Evolutionary conservation across 2,888 invertebrate genomes (phyloP).

Genomic region (Tiphia femorata): DNA sequence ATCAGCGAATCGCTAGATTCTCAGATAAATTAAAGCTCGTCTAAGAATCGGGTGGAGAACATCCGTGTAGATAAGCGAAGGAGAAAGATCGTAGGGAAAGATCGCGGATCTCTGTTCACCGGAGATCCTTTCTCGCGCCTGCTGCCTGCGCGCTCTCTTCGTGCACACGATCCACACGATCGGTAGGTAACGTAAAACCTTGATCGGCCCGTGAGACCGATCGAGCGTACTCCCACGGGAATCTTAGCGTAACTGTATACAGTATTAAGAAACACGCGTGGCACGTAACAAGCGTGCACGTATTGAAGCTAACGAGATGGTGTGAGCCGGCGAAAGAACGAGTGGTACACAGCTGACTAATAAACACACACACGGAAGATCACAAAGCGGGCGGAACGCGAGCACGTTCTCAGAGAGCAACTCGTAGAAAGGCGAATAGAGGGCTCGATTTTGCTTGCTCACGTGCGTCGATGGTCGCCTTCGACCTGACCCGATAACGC

Average conservation of each 20-base stretch:
- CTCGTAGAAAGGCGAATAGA: conserved; percentile 31
- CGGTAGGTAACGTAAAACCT: conserved; percentile 55
- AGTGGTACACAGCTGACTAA: background rate
- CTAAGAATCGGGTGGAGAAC: too few species aligned
- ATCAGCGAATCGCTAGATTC: too few species aligned
- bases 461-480: conserved; percentile 7
- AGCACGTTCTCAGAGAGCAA: too few species aligned
- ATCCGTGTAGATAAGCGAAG: too few species aligned
- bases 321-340: background rate
- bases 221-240: conserved; percentile 58
- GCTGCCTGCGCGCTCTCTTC: too few species aligned
- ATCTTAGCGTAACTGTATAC: conserved; percentile 47
- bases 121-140: too few species aligned
- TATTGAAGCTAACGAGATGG: background rate
- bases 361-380: conserved; percentile 18
- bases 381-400: too few species aligned
- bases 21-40: too few species aligned
- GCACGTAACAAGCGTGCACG: conserved; percentile 33
- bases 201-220: conserved; percentile 62
- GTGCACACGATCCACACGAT: too few species aligned
- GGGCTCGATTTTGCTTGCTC: conserved; percentile 11
- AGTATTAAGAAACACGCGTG: conserved; percentile 45
- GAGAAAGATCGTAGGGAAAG: conserved; percentile 6
- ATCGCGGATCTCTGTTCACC: too few species aligned
- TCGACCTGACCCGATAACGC: too few species aligned